A percentile compares a stretch with the other conserved stretches of the same genome.
Conservation (phyloP, 2,797 vertebrate genomes). For the Rhinatrema bivittatum region DNA sequence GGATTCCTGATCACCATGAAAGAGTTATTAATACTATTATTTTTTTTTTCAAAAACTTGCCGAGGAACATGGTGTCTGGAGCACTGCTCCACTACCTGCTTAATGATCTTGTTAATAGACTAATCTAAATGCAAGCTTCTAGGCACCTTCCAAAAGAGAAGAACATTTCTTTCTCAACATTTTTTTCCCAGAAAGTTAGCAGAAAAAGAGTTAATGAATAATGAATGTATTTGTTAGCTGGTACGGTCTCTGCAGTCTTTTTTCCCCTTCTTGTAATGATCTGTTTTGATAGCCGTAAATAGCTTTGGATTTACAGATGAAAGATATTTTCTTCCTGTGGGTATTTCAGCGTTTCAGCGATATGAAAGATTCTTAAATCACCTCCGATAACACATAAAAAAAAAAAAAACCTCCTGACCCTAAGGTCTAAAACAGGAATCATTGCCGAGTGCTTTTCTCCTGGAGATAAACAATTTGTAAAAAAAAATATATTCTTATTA, state of each 20-base stretch:
- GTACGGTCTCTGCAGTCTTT: too few species aligned
- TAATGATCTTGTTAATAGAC: conserved; percentile 37
- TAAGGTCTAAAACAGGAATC: conserved; percentile 9
- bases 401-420: conserved; percentile 22
- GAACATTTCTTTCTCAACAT: too few species aligned
- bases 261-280: conserved; percentile 26
- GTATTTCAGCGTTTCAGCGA: conserved; percentile 16
- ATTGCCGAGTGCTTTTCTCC: conserved; percentile 1
- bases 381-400: conserved; percentile 5
- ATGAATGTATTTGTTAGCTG: conserved; percentile 14
- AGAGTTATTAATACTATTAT: too few species aligned
- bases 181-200: conserved; percentile 10
- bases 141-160: conserved; percentile 21
- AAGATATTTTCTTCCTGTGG: conserved; percentile 5
- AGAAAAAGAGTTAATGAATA: conserved; percentile 8
- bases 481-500: conserved; percentile 16
- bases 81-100: conserved; percentile 12
- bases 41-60: conserved; percentile 10
- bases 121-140: conserved; percentile 31
- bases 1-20: too few species aligned
- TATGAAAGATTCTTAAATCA: conserved; percentile 24
- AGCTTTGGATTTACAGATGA: conserved; percentile 27
- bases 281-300: conserved; percentile 27
- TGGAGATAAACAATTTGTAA: conserved; percentile 13
- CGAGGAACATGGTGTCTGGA: conserved; percentile 19